Evolutionary conservation across 2,113 vertebrate genomes (phyloP).

Genomic region (Stictonetta naevosa): DNA sequence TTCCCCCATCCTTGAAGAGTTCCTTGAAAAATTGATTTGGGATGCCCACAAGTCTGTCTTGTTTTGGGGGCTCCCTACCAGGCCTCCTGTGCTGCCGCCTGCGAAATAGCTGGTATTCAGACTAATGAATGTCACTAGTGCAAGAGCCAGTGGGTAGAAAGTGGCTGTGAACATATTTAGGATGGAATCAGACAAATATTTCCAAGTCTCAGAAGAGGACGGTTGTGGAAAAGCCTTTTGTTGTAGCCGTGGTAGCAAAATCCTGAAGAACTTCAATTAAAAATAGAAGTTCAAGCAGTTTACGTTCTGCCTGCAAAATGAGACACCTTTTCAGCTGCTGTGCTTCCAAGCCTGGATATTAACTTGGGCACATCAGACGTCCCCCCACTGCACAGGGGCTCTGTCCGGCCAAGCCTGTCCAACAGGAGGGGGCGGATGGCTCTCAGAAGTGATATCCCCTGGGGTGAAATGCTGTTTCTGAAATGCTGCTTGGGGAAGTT

Average conservation of each 20-base stretch:
- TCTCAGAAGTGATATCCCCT: not conserved
- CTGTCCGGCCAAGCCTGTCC: not conserved
- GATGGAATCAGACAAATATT: slow-evolving; percentile 27
- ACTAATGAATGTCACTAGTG: slow-evolving; percentile 34
- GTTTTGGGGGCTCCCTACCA: slow-evolving; percentile 3
- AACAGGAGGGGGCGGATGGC: not conserved
- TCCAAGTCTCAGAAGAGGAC: not conserved
- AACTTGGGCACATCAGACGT: not conserved
- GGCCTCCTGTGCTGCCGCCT: slow-evolving; percentile 19
- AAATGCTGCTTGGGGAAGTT: not conserved
- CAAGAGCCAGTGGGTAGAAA: slow-evolving; percentile 15
- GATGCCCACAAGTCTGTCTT: slow-evolving; percentile 26
- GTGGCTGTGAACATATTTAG: slow-evolving; percentile 26
- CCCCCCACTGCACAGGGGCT: accelerated
- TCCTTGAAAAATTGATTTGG: slow-evolving; percentile 67
- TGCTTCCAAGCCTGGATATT: not conserved
- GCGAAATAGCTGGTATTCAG: slow-evolving; percentile 54
- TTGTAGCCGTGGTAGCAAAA: not conserved
- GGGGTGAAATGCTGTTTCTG: not conserved
- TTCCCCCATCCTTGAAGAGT: slow-evolving; percentile 46
- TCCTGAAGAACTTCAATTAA: not conserved
- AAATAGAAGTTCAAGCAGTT: not conserved
- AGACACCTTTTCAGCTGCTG: not conserved
- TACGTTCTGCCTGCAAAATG: not conserved
- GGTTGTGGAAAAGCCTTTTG: slow-evolving; percentile 6